Percentiles rank a stretch among this genome's conserved stretches.
phyloP scores from a whole-genome alignment of 1,140 invertebrate genomes.

The Drosophila varians region DNA sequence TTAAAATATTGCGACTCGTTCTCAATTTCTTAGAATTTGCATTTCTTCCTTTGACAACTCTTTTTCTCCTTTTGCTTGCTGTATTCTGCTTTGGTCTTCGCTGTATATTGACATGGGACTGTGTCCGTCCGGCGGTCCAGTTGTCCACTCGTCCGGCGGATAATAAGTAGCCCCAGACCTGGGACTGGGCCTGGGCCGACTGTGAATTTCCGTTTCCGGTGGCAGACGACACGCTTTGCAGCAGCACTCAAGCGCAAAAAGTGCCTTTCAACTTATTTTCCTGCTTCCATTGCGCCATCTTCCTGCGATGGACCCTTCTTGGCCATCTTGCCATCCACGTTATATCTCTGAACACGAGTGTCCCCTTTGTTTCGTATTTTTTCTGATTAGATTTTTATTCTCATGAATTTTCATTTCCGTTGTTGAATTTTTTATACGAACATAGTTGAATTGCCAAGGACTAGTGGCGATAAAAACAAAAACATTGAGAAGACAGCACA shows the following conservation, averaged over 20 bases:
- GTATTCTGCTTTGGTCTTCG: conserved; percentile 25
- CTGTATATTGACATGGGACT: conserved; percentile 66
- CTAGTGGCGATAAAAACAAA: conserved; percentile 16
- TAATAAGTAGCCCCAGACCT: conserved; percentile 60
- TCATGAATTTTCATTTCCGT: conserved; percentile 75
- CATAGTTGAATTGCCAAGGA: conserved; percentile 8
- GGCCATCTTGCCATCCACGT: conserved; percentile 4
- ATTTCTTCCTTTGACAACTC: conserved; percentile 66
- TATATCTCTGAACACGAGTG: conserved; percentile 14
- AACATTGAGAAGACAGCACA: neutral
- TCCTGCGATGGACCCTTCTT: conserved; percentile 21
- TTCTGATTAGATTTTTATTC: conserved; percentile 71
- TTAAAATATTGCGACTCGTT: conserved; percentile 69
- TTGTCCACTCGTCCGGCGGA: conserved; percentile 29
- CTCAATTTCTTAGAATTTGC: conserved; percentile 72
- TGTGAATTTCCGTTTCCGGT: conserved; percentile 74
- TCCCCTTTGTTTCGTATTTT: conserved; percentile 58
- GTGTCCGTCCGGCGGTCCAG: conserved; percentile 16
- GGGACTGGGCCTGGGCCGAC: conserved; percentile 44
- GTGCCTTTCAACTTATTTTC: conserved; percentile 76
- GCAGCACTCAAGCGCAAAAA: conserved; percentile 71
- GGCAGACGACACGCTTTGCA: conserved; percentile 61
- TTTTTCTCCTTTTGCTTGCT: conserved; percentile 8
- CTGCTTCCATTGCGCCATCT: conserved; percentile 60
- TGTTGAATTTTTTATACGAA: conserved; percentile 50